Conservation (phyloP, 2,888 invertebrate genomes). For the Mesoligia furuncula region DNA sequence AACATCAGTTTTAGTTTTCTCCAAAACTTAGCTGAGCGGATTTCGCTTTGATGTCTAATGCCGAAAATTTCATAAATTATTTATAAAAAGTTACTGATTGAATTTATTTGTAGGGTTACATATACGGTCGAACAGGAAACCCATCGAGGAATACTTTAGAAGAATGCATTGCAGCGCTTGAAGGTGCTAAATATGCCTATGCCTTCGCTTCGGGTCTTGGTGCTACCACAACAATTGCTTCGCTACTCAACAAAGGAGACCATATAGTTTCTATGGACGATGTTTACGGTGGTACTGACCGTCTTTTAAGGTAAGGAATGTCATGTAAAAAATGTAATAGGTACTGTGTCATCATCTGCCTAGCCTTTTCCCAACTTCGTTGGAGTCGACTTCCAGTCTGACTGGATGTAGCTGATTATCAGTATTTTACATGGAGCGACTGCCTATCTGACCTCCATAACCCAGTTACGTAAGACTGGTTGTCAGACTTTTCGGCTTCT, state of each 20-base stretch:
- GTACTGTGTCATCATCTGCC: too few species aligned
- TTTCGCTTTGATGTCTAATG: neutral
- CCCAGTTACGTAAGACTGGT: too few species aligned
- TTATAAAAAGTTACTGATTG: neutral
- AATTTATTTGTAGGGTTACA: constrained; percentile 92
- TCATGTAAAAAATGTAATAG: neutral
- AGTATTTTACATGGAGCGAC: too few species aligned
- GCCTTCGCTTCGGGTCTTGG: constrained; percentile 88
- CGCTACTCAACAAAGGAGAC: constrained; percentile 25
- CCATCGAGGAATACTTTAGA: constrained; percentile 97
- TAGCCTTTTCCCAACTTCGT: too few species aligned
- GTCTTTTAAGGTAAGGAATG: constrained; percentile 24
- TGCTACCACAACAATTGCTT: constrained; percentile 20
- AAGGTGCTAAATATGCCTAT: constrained; percentile 95
- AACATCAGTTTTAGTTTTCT: neutral
- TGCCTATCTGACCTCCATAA: too few species aligned
- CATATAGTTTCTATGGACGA: constrained; percentile 47
- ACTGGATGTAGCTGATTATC: too few species aligned
- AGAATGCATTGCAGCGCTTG: constrained; percentile 96
- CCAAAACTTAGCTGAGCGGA: neutral
- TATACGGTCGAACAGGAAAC: constrained; percentile 98
- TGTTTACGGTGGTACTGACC: constrained; percentile 27
- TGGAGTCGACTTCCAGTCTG: too few species aligned
- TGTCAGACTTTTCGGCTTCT: too few species aligned
- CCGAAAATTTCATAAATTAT: neutral